A percentile compares a stretch with the other conserved stretches of the same genome.
Evolutionary conservation across 2,888 invertebrate species (phyloP).

Genomic region (Eurytoma adleriae): DNA sequence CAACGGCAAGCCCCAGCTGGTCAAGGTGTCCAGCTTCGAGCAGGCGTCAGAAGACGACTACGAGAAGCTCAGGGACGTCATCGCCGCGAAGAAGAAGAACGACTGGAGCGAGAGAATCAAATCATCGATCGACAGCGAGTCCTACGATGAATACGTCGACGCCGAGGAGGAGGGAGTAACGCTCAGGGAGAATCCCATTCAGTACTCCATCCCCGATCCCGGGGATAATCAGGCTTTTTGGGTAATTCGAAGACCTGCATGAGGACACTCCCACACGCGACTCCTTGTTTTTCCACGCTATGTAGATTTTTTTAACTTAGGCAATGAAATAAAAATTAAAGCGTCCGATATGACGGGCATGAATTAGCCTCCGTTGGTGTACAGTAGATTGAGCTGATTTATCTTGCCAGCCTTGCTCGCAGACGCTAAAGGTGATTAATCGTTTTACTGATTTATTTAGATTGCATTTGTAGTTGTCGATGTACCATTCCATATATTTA

Average conservation of each 20-base stretch:
- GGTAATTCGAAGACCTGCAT: constrained; percentile 66
- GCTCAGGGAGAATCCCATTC: constrained; percentile 62
- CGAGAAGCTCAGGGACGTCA: constrained; percentile 59
- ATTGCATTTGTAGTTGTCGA: constrained; percentile 31
- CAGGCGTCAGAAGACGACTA: constrained; percentile 66
- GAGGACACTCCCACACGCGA: constrained; percentile 16
- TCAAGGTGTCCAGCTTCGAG: constrained; percentile 67
- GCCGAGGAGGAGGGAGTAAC: constrained; percentile 62
- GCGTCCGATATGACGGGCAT: constrained; percentile 37
- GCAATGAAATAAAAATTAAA: constrained; percentile 1
- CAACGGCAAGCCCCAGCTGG: constrained; percentile 43
- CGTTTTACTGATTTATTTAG: constrained; percentile 10
- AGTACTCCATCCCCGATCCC: constrained; percentile 68
- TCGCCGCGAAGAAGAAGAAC: constrained; percentile 4
- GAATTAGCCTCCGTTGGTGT: constrained; percentile 17
- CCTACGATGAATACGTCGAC: constrained; percentile 65
- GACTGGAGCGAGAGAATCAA: constrained; percentile 31
- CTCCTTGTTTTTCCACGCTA: constrained; percentile 1
- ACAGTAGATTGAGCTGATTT: constrained; percentile 8
- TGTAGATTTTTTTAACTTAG: constrained; percentile 33
- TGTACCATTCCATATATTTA: constrained; percentile 26
- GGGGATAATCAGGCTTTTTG: constrained; percentile 71
- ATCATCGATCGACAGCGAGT: constrained; percentile 65
- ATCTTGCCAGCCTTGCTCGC: constrained; percentile 3
- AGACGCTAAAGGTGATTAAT: constrained; percentile 25